A percentile compares a stretch with the other conserved stretches of the same genome.
Evolutionary conservation across 2,888 invertebrate species (phyloP).

Genomic region (Melipona bicolor): DNA sequence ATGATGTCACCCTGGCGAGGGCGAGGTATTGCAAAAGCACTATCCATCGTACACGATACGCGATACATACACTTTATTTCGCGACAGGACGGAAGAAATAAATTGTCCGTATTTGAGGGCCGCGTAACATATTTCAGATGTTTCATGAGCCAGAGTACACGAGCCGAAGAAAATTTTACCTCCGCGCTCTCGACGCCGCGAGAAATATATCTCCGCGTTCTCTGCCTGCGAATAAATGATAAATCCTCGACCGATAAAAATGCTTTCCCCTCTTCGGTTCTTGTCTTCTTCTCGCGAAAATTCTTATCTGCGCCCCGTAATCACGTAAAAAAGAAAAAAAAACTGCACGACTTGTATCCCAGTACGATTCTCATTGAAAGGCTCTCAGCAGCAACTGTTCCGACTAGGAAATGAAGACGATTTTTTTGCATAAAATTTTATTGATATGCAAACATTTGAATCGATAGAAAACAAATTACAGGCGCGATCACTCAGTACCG

Average conservation of each 20-base stretch:
- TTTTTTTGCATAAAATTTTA: too few relatives aligned
- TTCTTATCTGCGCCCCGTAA: too few relatives aligned
- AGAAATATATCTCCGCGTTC: conserved; percentile 20
- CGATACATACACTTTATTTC: conserved; percentile 37
- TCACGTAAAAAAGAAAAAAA: too few relatives aligned
- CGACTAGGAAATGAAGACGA: too few relatives aligned
- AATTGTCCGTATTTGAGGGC: conserved; percentile 54
- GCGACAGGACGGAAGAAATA: conserved; percentile 46
- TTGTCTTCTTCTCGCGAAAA: background rate
- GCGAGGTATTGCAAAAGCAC: conserved; percentile 29
- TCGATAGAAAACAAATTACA: too few relatives aligned
- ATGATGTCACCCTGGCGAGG: conserved; percentile 17
- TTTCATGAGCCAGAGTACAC: conserved; percentile 30
- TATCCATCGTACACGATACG: background rate
- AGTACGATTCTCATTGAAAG: too few relatives aligned
- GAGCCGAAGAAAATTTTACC: conserved; percentile 45
- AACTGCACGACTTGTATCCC: too few relatives aligned
- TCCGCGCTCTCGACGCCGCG: conserved; percentile 1
- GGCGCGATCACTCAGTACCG: too few relatives aligned
- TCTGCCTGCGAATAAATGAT: conserved; percentile 24
- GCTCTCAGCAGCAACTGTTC: too few relatives aligned
- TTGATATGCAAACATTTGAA: too few relatives aligned
- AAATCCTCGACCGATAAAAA: conserved; percentile 3
- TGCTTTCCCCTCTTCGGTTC: background rate
- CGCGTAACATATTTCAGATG: conserved; percentile 44